A percentile compares a stretch with the other conserved stretches of the same genome.
These are phyloP conservation scores for Macropus fuliginosus DNA, from an alignment of 2,797 vertebrate species.

Conservation along the genomic window DNA sequence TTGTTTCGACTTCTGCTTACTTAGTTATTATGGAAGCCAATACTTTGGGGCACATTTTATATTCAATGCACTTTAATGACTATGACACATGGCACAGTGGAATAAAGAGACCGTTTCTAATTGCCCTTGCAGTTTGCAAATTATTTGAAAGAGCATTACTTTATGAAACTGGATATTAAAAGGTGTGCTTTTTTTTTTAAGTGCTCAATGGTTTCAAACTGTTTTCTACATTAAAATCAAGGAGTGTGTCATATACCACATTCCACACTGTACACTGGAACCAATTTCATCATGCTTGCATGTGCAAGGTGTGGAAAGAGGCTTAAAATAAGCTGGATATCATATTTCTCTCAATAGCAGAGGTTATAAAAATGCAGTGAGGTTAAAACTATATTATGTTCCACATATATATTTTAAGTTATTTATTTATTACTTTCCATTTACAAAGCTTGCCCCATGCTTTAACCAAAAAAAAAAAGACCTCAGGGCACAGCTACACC, in stretches of 20 bases:
- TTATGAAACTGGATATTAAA: slow-evolving; percentile 62
- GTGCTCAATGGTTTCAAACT: background rate
- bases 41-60: slow-evolving; percentile 39
- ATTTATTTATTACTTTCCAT: slow-evolving; percentile 46
- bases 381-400: slow-evolving; percentile 39
- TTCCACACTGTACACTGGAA: slow-evolving; percentile 9
- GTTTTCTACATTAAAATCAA: background rate
- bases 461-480: slow-evolving; percentile 24
- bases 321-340: slow-evolving; percentile 35
- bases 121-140: slow-evolving; percentile 60
- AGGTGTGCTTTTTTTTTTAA: slow-evolving; percentile 47
- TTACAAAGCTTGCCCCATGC: slow-evolving; percentile 24
- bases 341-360: slow-evolving; percentile 29
- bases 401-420: slow-evolving; percentile 15
- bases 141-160: slow-evolving; percentile 45
- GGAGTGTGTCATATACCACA: background rate
- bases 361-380: slow-evolving; percentile 16
- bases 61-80: slow-evolving; percentile 29
- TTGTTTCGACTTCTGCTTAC: slow-evolving; percentile 46
- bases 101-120: slow-evolving; percentile 46
- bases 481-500: background rate
- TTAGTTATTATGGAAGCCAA: slow-evolving; percentile 46
- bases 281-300: background rate
- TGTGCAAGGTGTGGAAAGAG: slow-evolving; percentile 14
- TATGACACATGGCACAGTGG: slow-evolving; percentile 9